A percentile compares a stretch with the other conserved stretches of the same genome.
phyloP scores from a whole-genome alignment of 2,113 vertebrate species.

The Oostethus manadensis region DNA sequence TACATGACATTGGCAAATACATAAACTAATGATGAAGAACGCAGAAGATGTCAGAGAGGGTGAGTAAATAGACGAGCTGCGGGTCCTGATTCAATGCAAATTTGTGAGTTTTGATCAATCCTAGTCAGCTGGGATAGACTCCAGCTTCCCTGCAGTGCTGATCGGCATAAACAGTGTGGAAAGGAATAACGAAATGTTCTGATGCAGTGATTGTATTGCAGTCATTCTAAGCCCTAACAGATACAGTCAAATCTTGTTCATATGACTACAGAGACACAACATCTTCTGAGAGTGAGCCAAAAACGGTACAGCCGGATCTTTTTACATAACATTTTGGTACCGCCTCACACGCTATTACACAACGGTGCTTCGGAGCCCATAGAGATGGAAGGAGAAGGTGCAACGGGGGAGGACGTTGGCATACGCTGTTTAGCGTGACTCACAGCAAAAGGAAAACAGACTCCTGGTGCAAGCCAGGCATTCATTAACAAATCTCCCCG shows the following conservation, averaged over 20 bases:
- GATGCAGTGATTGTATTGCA: neutral
- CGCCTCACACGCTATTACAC: slow-evolving; percentile 50
- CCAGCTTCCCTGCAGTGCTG: no score
- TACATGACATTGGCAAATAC: no score
- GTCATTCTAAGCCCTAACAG: neutral
- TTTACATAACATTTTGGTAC: slow-evolving; percentile 54
- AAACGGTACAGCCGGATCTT: slow-evolving; percentile 5
- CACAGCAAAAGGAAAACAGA: slow-evolving; percentile 53
- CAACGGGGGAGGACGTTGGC: slow-evolving; percentile 50
- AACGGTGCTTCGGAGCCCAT: slow-evolving; percentile 41
- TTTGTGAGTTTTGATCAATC: no score
- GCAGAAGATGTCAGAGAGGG: neutral
- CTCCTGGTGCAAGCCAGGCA: slow-evolving; percentile 41
- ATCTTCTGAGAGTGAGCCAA: slow-evolving; percentile 4
- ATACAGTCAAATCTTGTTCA: neutral
- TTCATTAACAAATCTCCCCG: slow-evolving; percentile 64
- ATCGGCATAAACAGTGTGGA: no score
- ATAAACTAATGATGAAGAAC: neutral
- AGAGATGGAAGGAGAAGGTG: slow-evolving; percentile 31
- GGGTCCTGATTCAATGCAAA: no score
- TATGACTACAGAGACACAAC: neutral
- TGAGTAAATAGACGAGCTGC: no score
- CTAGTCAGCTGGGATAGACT: no score
- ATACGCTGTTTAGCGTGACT: slow-evolving; percentile 45
- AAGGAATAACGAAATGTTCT: no score